Base-by-base conservation (phyloP, 2,888 invertebrate genomes). In the Dioctria linearis region DNA sequence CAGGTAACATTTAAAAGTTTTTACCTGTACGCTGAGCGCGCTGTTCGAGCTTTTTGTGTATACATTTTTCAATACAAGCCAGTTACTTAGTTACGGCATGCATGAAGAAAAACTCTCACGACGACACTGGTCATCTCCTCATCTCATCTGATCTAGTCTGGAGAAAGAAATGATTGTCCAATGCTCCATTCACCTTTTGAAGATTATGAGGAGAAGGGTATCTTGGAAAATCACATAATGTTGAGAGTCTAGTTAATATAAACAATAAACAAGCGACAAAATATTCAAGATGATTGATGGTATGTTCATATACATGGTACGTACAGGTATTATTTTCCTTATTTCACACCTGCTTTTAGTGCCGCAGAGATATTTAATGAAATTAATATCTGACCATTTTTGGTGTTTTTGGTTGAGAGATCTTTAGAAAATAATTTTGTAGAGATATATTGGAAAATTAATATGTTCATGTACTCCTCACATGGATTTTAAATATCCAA, bases 1-100 rank as follows among this genome's bases (percentile, higher is more conserved):
- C 76, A 63, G 76, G 63, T 63, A 76, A 49, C 61, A 63, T 63
- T 46, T 63, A 76, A 73, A 73, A 73, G 73, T 73, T 73, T 25
- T 11, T 73, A 73, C 73, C 57, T 73, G 73, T 73, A 57, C 59
- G 54, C 71, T 3, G n/a, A 25, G 1, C 46, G 1, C 46, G 54
- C 54, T n/a, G 59, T 39, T 73, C n/a, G 51, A 59, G 73, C 73
- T 73, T 73, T 25, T 73, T 57, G 73, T 39, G 59, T 11, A n/a
- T 25, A 25, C 73, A 57, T 42, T 42, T 25, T 40, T 57, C 40
- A 73, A 73, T n/a, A 73, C 57, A 57, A 39, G 73, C 51, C 57
- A 57, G n/a, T 57, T 57, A 73, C 59, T 73, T 59, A 51, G 25
- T 25, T 25, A 25, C 2, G 25, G 25, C 11, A 37, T 43, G 25